Conservation (phyloP, 2,797 vertebrate species). For the Smutsia temminckii region DNA sequence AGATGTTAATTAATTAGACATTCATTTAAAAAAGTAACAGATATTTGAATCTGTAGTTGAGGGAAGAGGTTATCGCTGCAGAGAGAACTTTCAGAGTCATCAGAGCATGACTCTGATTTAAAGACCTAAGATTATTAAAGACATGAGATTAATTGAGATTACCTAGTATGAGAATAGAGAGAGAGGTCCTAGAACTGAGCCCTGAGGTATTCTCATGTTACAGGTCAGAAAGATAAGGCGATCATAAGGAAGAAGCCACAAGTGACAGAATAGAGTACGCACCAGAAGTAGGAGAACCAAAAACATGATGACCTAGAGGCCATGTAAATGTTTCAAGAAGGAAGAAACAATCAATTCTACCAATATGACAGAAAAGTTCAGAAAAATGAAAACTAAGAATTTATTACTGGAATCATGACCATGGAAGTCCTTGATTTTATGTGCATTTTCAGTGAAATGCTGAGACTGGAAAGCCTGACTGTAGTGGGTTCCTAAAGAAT, state of each 20-base stretch:
- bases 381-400: conserved; percentile 40
- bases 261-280: not conserved
- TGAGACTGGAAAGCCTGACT: not conserved
- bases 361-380: not conserved
- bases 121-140: not conserved
- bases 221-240: not conserved
- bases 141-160: not conserved
- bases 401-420: not conserved
- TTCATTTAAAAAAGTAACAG: not conserved
- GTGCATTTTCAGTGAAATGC: not conserved
- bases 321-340: conserved; percentile 11
- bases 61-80: not conserved
- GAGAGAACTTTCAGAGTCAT: not conserved
- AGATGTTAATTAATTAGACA: conserved; percentile 26
- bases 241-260: not conserved
- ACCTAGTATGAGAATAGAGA: not conserved
- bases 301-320: not conserved
- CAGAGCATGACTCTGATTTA: not conserved
- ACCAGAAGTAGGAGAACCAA: not conserved
- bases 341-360: not conserved
- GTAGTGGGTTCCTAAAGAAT: not conserved
- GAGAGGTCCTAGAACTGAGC: not conserved
- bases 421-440: conserved; percentile 15
- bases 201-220: not conserved
- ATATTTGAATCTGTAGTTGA: not conserved